Evolutionary conservation across 2,113 vertebrate genomes (phyloP).

Genomic region (Daboia siamensis): DNA sequence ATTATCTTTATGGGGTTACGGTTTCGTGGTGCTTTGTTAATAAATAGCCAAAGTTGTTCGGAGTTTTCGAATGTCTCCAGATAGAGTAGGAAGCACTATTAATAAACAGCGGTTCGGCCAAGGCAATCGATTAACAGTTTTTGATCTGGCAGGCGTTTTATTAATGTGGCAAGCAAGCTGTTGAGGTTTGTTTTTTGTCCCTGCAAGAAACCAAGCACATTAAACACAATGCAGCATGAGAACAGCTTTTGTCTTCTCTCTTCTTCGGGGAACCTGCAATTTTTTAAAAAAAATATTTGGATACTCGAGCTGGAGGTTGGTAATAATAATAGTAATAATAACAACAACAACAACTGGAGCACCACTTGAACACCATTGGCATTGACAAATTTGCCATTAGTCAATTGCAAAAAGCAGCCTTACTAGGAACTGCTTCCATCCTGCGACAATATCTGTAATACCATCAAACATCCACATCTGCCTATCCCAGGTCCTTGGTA

Average conservation of each 20-base stretch:
- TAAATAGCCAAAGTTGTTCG: constrained; percentile 54
- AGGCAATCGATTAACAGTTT: constrained; percentile 35
- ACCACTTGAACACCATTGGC: too few relatives aligned
- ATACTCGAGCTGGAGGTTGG: too few relatives aligned
- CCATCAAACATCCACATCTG: too few relatives aligned
- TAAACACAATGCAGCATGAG: background rate
- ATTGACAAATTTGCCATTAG: too few relatives aligned
- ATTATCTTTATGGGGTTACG: constrained; percentile 56
- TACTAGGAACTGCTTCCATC: too few relatives aligned
- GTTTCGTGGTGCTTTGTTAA: constrained; percentile 39
- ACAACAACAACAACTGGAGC: too few relatives aligned
- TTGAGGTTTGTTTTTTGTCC: constrained; percentile 20
- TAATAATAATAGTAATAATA: too few relatives aligned
- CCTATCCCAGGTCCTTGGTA: too few relatives aligned
- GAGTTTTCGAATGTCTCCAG: constrained; percentile 56
- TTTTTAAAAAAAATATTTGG: background rate
- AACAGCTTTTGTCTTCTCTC: background rate
- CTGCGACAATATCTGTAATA: too few relatives aligned
- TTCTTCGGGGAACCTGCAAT: background rate
- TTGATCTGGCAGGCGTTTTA: constrained; percentile 49
- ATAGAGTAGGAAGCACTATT: constrained; percentile 47
- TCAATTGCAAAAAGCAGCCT: too few relatives aligned
- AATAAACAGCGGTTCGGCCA: constrained; percentile 47
- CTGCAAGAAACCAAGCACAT: background rate
- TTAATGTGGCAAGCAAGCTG: constrained; percentile 34